A percentile compares a stretch with the other conserved stretches of the same genome.
These are phyloP conservation scores for Actinopyga echinites DNA, from an alignment of 53 echinoderm and acorn worm species.

Conservation along the genomic window DNA sequence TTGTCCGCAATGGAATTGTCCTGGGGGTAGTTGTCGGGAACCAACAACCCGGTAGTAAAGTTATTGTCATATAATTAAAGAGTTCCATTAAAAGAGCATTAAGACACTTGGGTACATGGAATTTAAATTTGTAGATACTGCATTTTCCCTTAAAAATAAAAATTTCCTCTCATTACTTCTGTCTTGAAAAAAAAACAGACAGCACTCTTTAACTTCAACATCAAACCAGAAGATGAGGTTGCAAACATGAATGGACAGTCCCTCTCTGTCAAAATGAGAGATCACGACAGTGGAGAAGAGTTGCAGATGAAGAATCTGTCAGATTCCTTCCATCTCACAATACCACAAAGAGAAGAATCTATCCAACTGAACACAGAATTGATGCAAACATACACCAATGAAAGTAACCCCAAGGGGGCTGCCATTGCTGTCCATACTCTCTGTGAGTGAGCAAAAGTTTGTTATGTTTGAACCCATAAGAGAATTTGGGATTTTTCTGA, in stretches of 20 bases:
- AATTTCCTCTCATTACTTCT: neutral
- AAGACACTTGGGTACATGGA: too few species aligned
- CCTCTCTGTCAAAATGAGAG: conserved; percentile 11
- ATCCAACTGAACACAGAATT: neutral
- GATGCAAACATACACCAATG: neutral
- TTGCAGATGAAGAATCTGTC: conserved; percentile 20
- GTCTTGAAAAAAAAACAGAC: neutral
- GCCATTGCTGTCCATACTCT: conserved; percentile 9
- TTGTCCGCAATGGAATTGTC: too few species aligned
- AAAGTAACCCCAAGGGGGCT: conserved; percentile 2
- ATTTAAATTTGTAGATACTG: too few species aligned
- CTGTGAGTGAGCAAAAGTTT: neutral
- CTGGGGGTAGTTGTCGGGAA: too few species aligned
- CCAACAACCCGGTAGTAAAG: too few species aligned
- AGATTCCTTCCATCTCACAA: neutral
- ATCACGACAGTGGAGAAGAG: neutral
- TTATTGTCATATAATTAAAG: too few species aligned
- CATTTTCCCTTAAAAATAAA: too few species aligned
- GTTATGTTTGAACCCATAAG: too few species aligned
- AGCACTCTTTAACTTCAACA: conserved; percentile 21
- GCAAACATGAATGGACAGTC: neutral
- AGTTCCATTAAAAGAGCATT: too few species aligned
- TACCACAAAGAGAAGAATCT: neutral
- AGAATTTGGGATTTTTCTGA: too few species aligned
- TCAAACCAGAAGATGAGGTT: neutral